Base-by-base conservation (phyloP, 2,797 vertebrate species). In the Lates japonicus region DNA sequence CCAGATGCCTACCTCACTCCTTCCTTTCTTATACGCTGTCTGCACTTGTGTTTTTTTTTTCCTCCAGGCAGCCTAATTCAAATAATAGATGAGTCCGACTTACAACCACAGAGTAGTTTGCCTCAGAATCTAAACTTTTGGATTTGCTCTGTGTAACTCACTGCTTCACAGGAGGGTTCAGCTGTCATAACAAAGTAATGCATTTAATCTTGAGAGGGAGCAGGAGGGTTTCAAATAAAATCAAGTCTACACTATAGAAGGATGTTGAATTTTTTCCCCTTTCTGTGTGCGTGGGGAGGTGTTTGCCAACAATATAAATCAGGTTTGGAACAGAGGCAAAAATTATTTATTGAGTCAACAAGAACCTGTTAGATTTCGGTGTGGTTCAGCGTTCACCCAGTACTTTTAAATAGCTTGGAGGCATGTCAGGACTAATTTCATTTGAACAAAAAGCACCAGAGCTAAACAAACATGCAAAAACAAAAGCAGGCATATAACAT, bases 101-200 rank as follows among this genome's bases (percentile, higher is more conserved):
- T 80, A 78, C 58, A 81, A 70, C 71, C 80, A 58, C 69, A 73
- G 87, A 87, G 84, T 82, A 84, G 82, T 83, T 87, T 72, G 66
- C 76, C 69, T 83, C 82, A 4, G 33, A 87, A 83, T 83, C 78
- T 87, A 87, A 92, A 92, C 82, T 88, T 88, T 82, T 82, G 77
- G 83, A 88, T 88, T 83, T 87, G 76, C 86, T 88, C 22, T 33
- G 80, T 85, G 83, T 76, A 78, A 90, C 84, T 87, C 62, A 46
- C 70, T 46, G 87, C 89, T 88, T 86, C 83, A 80, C 88, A 82
- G 85, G 84, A 88, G 74, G 76, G 84, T 89, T 92, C 90, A 91
- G 90, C 87, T 93, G 94, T 93, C 92, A 93, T 88, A 93, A 94
- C 92, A 94, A 84, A 87, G 87, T 79, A 79, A 87, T 80, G 59